Evolutionary conservation across 2,113 vertebrate species (phyloP).

Genomic region (Pseudopipra pipra): DNA sequence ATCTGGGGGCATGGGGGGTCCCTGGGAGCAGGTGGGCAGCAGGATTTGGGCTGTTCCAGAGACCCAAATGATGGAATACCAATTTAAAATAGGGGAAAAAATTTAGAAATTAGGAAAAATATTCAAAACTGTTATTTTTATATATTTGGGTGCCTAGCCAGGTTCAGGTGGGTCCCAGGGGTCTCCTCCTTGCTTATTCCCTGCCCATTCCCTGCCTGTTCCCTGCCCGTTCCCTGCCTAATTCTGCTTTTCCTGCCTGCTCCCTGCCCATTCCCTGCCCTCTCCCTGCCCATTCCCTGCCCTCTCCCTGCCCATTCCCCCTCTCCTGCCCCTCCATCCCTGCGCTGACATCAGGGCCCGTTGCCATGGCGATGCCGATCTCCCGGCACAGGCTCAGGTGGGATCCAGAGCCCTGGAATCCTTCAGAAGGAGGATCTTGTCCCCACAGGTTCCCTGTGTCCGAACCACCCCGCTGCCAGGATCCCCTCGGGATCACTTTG

Average conservation of each 20-base stretch:
- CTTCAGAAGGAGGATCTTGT: background rate
- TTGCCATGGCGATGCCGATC: constrained; percentile 26
- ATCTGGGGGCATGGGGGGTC: background rate
- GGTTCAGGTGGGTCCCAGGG: too few relatives aligned
- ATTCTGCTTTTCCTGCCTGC: too few relatives aligned
- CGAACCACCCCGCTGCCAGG: rapidly evolving
- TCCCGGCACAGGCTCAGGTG: background rate
- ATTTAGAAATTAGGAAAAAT: rapidly evolving
- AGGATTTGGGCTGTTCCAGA: background rate
- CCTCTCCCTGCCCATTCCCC: background rate
- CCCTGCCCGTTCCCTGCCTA: background rate
- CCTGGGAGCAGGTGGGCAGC: background rate
- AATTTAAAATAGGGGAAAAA: background rate
- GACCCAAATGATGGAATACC: background rate
- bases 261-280: background rate
- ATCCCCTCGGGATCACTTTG: rapidly evolving
- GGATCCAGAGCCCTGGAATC: background rate
- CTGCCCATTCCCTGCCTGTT: background rate
- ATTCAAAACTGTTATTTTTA: background rate
- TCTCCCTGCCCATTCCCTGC: background rate
- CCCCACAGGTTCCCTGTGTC: rapidly evolving
- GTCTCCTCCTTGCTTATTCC: background rate
- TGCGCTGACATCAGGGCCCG: background rate
- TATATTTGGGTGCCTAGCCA: rapidly evolving
- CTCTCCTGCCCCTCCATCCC: background rate